Conservation (phyloP, 2,113 vertebrate genomes). For the Pongo pygmaeus region DNA sequence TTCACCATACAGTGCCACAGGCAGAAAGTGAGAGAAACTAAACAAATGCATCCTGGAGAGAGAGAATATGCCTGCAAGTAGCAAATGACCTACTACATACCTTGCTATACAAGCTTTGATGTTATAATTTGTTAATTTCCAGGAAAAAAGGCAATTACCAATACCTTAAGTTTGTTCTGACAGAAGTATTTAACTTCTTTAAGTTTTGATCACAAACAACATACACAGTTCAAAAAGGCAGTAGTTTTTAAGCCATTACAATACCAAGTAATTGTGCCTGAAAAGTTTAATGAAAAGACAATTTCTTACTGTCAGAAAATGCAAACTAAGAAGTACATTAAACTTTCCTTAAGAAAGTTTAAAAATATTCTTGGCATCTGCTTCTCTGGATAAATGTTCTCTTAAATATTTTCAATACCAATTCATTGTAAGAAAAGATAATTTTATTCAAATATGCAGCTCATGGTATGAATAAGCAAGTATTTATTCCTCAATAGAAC, state of each 20-base stretch:
- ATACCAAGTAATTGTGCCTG: conserved; percentile 67
- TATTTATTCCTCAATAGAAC: conserved; percentile 69
- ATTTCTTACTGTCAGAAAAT: conserved; percentile 66
- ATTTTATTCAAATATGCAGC: conserved; percentile 77
- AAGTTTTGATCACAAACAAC: conserved; percentile 83
- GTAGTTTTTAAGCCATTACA: conserved; percentile 73
- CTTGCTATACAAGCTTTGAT: conserved; percentile 81
- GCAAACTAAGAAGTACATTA: conserved; percentile 55
- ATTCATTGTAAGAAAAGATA: conserved; percentile 70
- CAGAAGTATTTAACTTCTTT: conserved; percentile 81
- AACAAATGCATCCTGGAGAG: conserved; percentile 92
- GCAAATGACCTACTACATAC: conserved; percentile 90
- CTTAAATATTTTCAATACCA: conserved; percentile 70
- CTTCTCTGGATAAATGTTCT: conserved; percentile 61
- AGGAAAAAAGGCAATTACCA: conserved; percentile 81
- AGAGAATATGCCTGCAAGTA: conserved; percentile 85
- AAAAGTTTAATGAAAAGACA: conserved; percentile 65
- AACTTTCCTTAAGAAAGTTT: conserved; percentile 50
- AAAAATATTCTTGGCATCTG: conserved; percentile 55
- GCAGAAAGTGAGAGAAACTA: conserved; percentile 91
- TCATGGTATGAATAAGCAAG: conserved; percentile 73
- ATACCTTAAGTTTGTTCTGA: conserved; percentile 81
- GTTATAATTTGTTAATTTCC: conserved; percentile 86
- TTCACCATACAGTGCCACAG: conserved; percentile 89
- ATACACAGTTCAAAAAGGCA: conserved; percentile 68